A percentile compares a stretch with the other conserved stretches of the same genome.
Conservation (phyloP, 2,888 invertebrate species). For the Odontomyia ornata region DNA sequence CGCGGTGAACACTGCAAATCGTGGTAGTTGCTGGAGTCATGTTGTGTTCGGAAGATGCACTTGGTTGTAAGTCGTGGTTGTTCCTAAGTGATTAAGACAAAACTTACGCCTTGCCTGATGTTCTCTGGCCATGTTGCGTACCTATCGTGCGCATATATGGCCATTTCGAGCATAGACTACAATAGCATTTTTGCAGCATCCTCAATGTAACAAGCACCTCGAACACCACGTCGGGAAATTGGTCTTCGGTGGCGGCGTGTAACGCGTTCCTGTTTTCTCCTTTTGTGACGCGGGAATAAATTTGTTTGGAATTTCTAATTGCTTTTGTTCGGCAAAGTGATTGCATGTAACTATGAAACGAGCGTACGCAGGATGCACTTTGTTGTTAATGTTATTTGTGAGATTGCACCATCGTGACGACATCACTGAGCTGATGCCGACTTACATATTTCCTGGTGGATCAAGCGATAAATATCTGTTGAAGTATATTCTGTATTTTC, state of each 20-base stretch:
- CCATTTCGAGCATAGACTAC: slow-evolving; percentile 24
- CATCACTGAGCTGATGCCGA: too few relatives aligned
- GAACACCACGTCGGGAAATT: slow-evolving; percentile 14
- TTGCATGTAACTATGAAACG: slow-evolving; percentile 14
- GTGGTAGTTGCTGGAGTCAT: slow-evolving; percentile 46
- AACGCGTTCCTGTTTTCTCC: slow-evolving; percentile 25
- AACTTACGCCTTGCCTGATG: slow-evolving; percentile 47
- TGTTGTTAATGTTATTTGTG: background rate
- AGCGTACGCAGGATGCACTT: slow-evolving; percentile 3
- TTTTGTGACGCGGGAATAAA: slow-evolving; percentile 53
- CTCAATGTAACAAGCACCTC: slow-evolving; percentile 23
- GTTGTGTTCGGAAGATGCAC: slow-evolving; percentile 41
- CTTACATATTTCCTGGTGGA: too few relatives aligned
- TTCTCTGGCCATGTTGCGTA: slow-evolving; percentile 14
- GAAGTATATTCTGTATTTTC: too few relatives aligned
- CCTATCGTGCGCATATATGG: slow-evolving; percentile 24
- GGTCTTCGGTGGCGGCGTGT: slow-evolving; percentile 11
- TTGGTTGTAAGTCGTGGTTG: slow-evolving; percentile 46
- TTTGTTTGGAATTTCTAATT: slow-evolving; percentile 55
- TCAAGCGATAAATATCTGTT: too few relatives aligned
- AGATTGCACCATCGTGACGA: background rate
- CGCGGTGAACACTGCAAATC: slow-evolving; percentile 24
- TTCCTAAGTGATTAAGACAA: slow-evolving; percentile 47
- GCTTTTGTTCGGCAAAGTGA: slow-evolving; percentile 28
- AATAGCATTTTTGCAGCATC: background rate